Evolutionary conservation across 2,888 invertebrate species (phyloP).

Genomic region (Orthonychiurus folsomi): DNA sequence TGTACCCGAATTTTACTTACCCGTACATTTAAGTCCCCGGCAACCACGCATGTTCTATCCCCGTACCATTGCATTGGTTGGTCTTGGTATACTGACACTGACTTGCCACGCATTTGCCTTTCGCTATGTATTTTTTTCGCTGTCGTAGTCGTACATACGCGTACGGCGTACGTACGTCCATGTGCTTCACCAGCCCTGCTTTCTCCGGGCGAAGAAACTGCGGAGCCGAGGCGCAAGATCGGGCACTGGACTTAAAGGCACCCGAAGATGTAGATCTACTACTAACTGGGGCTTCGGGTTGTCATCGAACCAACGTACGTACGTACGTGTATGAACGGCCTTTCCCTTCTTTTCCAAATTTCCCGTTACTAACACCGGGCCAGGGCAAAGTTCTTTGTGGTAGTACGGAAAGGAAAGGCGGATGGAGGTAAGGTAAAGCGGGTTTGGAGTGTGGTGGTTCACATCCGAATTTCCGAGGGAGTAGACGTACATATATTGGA

Average conservation of each 20-base stretch:
- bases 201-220: neutral
- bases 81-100: neutral
- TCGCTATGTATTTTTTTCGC: no score
- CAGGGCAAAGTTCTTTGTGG: neutral
- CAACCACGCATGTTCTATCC: neutral
- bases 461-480: neutral
- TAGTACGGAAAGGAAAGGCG: neutral
- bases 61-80: neutral
- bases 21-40: neutral
- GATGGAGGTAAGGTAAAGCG: neutral
- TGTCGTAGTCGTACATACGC: no score
- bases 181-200: neutral
- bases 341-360: no score
- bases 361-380: neutral
- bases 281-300: no score
- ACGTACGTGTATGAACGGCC: no score
- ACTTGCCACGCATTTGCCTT: neutral
- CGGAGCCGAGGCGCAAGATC: neutral
- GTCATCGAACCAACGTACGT: neutral
- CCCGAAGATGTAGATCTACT: no score
- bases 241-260: neutral
- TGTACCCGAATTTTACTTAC: slow-evolving; percentile 1
- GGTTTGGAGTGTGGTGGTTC: no score
- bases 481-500: neutral
- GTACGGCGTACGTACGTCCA: neutral